phyloP scores from a whole-genome alignment of 2,888 invertebrate genomes.

The Lordiphosa andalusiaca region DNA sequence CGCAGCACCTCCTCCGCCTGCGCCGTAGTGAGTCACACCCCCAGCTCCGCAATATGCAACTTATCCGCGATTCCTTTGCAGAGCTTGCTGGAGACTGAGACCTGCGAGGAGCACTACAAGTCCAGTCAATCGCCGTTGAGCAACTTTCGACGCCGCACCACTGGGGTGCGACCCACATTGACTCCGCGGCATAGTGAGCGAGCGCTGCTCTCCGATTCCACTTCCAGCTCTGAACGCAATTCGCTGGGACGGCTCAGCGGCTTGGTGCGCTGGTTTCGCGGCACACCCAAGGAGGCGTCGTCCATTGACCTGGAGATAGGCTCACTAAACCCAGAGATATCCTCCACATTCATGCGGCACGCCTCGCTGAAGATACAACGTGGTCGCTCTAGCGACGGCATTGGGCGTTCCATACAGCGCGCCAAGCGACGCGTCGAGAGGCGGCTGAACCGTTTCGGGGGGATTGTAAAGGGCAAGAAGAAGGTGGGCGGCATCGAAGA shows the following conservation, averaged over 20 bases:
- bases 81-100: conserved; percentile 91
- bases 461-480: conserved; percentile 91
- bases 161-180: conserved; percentile 82
- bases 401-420: conserved; percentile 87
- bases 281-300: conserved; percentile 82
- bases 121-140: conserved; percentile 89
- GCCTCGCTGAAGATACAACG: conserved; percentile 80
- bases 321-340: conserved; percentile 83
- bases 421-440: conserved; percentile 94
- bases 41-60: not conserved
- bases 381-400: conserved; percentile 80
- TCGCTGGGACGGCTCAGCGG: conserved; percentile 85
- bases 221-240: conserved; percentile 80
- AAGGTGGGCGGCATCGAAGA: conserved; percentile 94
- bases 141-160: conserved; percentile 85
- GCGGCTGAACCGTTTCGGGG: conserved; percentile 91
- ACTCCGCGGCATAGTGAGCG: conserved; percentile 93
- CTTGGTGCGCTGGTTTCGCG: conserved; percentile 85
- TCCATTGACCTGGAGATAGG: conserved; percentile 82
- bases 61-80: conserved; percentile 74
- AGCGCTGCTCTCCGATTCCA: conserved; percentile 84
- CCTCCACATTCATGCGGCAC: conserved; percentile 82
- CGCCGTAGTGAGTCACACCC: conserved; percentile 83
- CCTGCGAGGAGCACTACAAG: conserved; percentile 86
- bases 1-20: conserved; percentile 93